Evolutionary conservation across 2,888 invertebrate genomes (phyloP).

Genomic region (Actias luna): DNA sequence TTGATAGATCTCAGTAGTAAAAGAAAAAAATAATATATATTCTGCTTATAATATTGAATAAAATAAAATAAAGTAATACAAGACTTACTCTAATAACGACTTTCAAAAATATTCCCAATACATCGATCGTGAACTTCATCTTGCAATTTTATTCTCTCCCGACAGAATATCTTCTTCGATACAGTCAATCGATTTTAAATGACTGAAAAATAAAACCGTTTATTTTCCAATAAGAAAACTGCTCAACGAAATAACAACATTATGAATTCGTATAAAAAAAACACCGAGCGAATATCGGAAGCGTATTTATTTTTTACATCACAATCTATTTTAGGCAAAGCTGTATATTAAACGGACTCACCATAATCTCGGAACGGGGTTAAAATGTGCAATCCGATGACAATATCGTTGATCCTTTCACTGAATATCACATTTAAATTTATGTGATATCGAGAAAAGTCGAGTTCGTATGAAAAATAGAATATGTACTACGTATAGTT

Average conservation of each 20-base stretch:
- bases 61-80: background rate
- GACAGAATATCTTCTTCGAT: background rate
- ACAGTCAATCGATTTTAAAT: constrained; percentile 7
- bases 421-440: constrained; percentile 30
- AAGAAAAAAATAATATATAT: no score
- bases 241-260: background rate
- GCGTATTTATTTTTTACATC: constrained; percentile 1
- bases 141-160: constrained; percentile 34
- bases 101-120: constrained; percentile 77
- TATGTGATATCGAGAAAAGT: constrained; percentile 53
- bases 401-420: constrained; percentile 22
- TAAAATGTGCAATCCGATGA: constrained; percentile 10
- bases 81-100: constrained; percentile 75
- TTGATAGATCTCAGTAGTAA: no score
- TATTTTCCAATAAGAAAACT: constrained; percentile 13
- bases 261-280: background rate
- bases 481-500: constrained; percentile 76
- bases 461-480: constrained; percentile 71
- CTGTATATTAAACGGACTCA: constrained; percentile 27
- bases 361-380: constrained; percentile 33
- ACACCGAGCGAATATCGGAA: background rate
- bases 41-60: background rate
- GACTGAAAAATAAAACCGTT: constrained; percentile 3
- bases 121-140: constrained; percentile 79
- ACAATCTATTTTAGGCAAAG: constrained; percentile 19